Evolutionary conservation across 2,888 invertebrate genomes (phyloP).

Genomic region (Torymus texanus): DNA sequence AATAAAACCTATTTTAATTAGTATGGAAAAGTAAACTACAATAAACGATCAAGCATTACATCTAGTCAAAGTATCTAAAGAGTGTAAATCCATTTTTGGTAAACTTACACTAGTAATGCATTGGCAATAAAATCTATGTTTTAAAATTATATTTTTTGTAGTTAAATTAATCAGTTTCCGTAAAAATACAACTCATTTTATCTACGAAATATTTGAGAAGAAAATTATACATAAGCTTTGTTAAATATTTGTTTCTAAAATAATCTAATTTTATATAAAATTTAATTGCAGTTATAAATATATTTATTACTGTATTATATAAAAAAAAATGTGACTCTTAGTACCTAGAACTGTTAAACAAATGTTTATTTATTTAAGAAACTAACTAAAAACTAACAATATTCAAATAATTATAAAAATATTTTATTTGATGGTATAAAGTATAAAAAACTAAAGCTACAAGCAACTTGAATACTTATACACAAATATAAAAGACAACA

Average conservation of each 20-base stretch:
- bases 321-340: constrained; percentile 12
- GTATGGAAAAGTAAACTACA: constrained; percentile 40
- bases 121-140: constrained; percentile 55
- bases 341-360: constrained; percentile 8
- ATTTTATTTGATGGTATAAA: constrained; percentile 3
- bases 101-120: constrained; percentile 48
- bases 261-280: constrained; percentile 40
- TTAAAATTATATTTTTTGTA: constrained; percentile 42
- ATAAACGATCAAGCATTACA: constrained; percentile 55
- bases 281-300: constrained; percentile 30
- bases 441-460: constrained; percentile 17
- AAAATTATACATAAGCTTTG: constrained; percentile 31
- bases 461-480: constrained; percentile 38
- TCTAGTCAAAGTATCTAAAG: constrained; percentile 57
- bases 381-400: neutral
- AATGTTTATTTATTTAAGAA: constrained; percentile 13
- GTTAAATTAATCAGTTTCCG: constrained; percentile 46
- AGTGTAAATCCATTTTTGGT: constrained; percentile 50
- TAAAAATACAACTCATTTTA: constrained; percentile 31
- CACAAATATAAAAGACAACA: constrained; percentile 38
- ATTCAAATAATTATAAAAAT: constrained; percentile 7
- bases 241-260: constrained; percentile 40
- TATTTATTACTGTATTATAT: constrained; percentile 10
- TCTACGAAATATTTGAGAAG: constrained; percentile 21
- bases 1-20: constrained; percentile 51